Evolutionary conservation across 2,113 vertebrate genomes (phyloP), one percentile per base, ranked within the genome.

Genomic region (Microcebus griseorufus): DNA sequence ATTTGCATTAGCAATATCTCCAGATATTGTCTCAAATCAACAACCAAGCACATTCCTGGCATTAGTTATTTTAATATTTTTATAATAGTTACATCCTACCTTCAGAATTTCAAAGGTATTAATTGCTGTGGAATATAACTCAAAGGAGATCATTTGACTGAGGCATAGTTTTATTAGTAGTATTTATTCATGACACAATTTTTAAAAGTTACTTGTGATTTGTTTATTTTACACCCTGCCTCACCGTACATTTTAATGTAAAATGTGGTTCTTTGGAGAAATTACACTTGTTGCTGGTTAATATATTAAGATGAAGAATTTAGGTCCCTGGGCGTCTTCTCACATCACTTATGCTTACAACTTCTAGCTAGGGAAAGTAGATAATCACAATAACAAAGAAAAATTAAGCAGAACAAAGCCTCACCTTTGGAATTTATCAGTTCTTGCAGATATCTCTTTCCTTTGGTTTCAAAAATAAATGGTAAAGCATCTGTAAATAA

Each of bases 381-480:
- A 55, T 45, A 55, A 48, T 75, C 18, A 89, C 5, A 94, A 16
- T 76, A 25, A 51, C n/a, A 83, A 45, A 67, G 17, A 72, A 97
- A 51, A 37, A 37, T 12, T 60, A 95, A 95, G 22, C 22, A 62
- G 8, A 70, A 85, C 67, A 85, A 81, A 76, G 7, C 18, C 39
- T 62, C 37, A 76, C 76, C 17, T 79, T 75, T 93, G 9, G 16
- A 69, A 93, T 39, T 87, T 88, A 14, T 65, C 34, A 39, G 2
- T 83, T 82, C 18, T 64, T 85, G 7, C 9, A 82, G 18, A 32
- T 80, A 62, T 3, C 29, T 32, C 67, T 42, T 75, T 45, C 76
- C 72, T 6, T 88, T 88, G 39, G 4, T 75, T 95, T 94, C 25
- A 95, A 96, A 95, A 88, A 78, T 94, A 87, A 96, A 88, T 6